Percentiles rank a stretch among this genome's conserved stretches.
Conservation (phyloP, 2,113 vertebrate species). For the Castor canadensis region DNA sequence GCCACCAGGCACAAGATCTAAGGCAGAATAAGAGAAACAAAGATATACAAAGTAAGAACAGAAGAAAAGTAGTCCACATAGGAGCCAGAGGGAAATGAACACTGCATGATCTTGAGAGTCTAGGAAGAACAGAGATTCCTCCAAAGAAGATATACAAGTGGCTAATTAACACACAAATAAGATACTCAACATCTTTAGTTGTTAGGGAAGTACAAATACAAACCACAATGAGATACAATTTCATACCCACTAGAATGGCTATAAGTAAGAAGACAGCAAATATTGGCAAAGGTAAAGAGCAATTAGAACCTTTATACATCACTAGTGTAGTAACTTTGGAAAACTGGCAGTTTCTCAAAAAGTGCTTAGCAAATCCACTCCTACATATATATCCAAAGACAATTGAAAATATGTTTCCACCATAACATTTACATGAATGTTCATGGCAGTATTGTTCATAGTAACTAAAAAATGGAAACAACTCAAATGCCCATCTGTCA, state of each 20-base stretch:
- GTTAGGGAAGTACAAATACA: neutral
- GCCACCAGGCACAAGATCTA: neutral
- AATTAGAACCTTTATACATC: neutral
- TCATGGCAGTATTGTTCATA: neutral
- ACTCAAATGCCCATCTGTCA: neutral
- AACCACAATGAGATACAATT: neutral
- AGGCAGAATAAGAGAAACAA: neutral
- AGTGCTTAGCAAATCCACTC: neutral
- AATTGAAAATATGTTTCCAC: neutral
- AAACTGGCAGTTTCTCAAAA: slow-evolving; percentile 3
- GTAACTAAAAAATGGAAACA: neutral
- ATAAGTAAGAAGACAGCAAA: neutral
- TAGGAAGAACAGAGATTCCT: neutral
- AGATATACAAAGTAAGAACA: neutral
- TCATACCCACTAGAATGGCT: neutral
- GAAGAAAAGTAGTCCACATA: neutral
- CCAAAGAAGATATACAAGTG: neutral
- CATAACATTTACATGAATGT: neutral
- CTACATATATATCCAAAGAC: neutral
- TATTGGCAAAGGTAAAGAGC: neutral
- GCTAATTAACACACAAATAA: neutral
- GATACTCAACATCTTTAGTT: neutral
- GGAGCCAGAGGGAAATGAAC: neutral
- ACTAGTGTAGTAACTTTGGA: neutral
- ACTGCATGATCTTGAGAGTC: neutral